phyloP scores from a whole-genome alignment of 2,888 invertebrate genomes.

The Aradus depressus region DNA sequence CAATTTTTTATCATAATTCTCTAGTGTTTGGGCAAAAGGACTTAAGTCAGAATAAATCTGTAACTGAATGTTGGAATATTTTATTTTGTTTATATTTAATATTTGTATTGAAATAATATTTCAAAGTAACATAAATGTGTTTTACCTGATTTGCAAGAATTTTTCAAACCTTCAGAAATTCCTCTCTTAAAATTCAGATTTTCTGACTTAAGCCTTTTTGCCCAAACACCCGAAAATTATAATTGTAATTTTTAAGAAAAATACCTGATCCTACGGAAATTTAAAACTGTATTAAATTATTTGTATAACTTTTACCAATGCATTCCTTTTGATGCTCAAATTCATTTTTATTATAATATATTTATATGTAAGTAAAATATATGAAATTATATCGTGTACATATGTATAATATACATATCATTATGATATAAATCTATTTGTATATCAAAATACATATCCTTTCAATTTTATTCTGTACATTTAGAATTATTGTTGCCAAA shows the following conservation, averaged over 20 bases:
- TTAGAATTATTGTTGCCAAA: conserved; percentile 17
- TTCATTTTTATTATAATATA: conserved; percentile 1
- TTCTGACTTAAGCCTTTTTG: too few relatives aligned
- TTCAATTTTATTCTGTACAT: conserved; percentile 14
- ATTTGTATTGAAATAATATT: too few relatives aligned
- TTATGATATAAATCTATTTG: background rate
- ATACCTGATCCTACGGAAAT: background rate
- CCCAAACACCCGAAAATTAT: too few relatives aligned
- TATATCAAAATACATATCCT: conserved; percentile 12
- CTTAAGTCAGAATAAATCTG: too few relatives aligned
- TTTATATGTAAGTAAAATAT: background rate
- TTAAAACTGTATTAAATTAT: background rate
- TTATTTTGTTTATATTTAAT: too few relatives aligned
- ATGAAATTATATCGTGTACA: conserved; percentile 4
- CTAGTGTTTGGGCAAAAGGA: too few relatives aligned
- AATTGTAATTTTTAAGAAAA: background rate
- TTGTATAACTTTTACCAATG: conserved; percentile 14
- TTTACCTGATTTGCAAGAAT: too few relatives aligned
- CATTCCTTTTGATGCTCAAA: conserved; percentile 17
- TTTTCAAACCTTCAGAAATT: too few relatives aligned
- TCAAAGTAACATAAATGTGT: too few relatives aligned
- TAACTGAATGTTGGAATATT: too few relatives aligned
- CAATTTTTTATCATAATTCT: too few relatives aligned
- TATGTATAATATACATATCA: conserved; percentile 1
- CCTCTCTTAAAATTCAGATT: too few relatives aligned